phyloP scores from a whole-genome alignment of 1,140 invertebrate genomes.

The Schlechtendalia chinensis region DNA sequence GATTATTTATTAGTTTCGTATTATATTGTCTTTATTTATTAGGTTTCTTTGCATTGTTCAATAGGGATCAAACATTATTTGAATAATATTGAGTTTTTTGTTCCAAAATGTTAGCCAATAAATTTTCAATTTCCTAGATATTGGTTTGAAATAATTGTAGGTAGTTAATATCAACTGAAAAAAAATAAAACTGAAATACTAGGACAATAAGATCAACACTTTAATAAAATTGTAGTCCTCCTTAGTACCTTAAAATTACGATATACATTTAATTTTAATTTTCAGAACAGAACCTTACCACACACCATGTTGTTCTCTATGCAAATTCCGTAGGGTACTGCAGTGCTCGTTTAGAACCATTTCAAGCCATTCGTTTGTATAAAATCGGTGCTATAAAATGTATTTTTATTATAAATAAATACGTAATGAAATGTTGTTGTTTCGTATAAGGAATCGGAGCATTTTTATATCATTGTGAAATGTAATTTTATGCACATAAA shows the following conservation, averaged over 20 bases:
- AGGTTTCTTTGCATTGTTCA: too few species aligned
- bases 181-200: not conserved
- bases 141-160: too few species aligned
- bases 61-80: too few species aligned
- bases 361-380: not conserved
- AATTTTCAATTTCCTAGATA: too few species aligned
- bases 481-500: conserved; percentile 3
- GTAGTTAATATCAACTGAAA: too few species aligned
- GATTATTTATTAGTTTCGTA: too few species aligned
- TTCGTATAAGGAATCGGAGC: not conserved
- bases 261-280: not conserved
- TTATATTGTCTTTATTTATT: too few species aligned
- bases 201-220: not conserved
- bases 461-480: not conserved
- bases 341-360: too few species aligned
- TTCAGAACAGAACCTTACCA: not conserved
- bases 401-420: not conserved
- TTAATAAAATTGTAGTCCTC: not conserved
- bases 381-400: not conserved
- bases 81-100: too few species aligned
- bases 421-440: not conserved
- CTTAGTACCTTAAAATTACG: not conserved
- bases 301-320: not conserved
- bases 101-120: too few species aligned
- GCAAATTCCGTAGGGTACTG: not conserved